Percentiles rank a stretch among this genome's conserved stretches.
Conservation (phyloP, 64 coral and sea anemone species). For the Montipora sp. region DNA sequence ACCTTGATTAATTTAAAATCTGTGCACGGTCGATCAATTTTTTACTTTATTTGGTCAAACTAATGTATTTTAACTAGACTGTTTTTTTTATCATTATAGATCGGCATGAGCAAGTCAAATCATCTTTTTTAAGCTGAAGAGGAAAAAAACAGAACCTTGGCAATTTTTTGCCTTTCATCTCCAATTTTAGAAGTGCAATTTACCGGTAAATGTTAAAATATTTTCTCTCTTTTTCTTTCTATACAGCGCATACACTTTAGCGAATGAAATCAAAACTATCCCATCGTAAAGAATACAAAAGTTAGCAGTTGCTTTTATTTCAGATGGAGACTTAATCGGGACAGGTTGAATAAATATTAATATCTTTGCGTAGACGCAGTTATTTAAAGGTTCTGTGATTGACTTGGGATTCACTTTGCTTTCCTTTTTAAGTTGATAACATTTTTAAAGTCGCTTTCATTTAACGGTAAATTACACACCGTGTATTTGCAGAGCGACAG, state of each 20-base stretch:
- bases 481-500: background rate
- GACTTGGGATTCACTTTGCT: too few species aligned
- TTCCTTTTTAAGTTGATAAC: background rate
- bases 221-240: too few species aligned
- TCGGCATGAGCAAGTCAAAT: too few species aligned
- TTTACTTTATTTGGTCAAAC: background rate
- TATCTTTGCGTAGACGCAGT: background rate
- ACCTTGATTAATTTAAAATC: constrained; percentile 28
- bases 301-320: background rate
- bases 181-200: too few species aligned
- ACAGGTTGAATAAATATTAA: background rate
- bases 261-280: too few species aligned
- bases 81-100: background rate
- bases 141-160: background rate
- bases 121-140: background rate
- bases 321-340: background rate
- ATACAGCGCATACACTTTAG: too few species aligned
- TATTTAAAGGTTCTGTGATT: too few species aligned
- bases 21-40: background rate
- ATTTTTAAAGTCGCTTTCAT: background rate
- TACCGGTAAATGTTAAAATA: too few species aligned
- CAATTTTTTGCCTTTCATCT: too few species aligned
- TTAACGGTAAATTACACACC: background rate
- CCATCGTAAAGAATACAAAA: too few species aligned
- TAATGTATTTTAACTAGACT: too few species aligned